A percentile compares a stretch with the other conserved stretches of the same genome.
Evolutionary conservation across 35 echinoderm and acorn worm species (phyloP).

Genomic region (Ophiothrix spiculata): DNA sequence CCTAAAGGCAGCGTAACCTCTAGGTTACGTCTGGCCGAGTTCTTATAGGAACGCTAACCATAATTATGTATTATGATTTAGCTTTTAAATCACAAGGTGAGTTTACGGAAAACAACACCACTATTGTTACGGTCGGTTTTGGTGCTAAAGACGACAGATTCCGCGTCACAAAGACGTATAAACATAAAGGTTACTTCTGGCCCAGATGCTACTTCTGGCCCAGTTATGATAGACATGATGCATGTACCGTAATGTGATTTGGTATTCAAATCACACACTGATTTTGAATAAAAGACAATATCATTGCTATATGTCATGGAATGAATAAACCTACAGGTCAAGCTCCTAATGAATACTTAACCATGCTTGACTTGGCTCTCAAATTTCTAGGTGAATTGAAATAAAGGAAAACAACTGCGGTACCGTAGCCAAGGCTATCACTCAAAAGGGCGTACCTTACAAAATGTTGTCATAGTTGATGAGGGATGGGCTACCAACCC

Average conservation of each 20-base stretch:
- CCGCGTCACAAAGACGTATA: slow-evolving; percentile 60
- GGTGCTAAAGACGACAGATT: slow-evolving; percentile 63
- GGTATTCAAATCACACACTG: slow-evolving; percentile 72
- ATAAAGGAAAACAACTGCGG: too few species aligned
- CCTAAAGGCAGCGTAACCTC: slow-evolving; percentile 86
- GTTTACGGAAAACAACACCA: slow-evolving; percentile 81
- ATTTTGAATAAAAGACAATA: slow-evolving; percentile 70
- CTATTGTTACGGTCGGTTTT: slow-evolving; percentile 82
- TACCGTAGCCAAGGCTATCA: too few species aligned
- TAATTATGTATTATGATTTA: slow-evolving; percentile 84
- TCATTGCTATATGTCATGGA: slow-evolving; percentile 72
- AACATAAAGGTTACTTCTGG: slow-evolving; percentile 88
- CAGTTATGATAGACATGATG: slow-evolving; percentile 78
- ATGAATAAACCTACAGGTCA: too few species aligned
- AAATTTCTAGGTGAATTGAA: too few species aligned
- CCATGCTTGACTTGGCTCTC: too few species aligned
- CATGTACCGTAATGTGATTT: slow-evolving; percentile 85
- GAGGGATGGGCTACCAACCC: too few species aligned
- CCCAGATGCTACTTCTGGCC: slow-evolving; percentile 92
- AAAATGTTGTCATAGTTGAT: too few species aligned
- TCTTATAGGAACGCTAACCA: slow-evolving; percentile 91
- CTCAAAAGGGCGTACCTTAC: too few species aligned
- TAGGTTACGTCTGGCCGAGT: slow-evolving; percentile 96
- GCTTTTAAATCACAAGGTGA: slow-evolving; percentile 76
- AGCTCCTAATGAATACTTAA: too few species aligned